These are phyloP conservation scores for Drosophila asahinai DNA, from an alignment of 1,140 invertebrate genomes.

Conservation along the genomic window DNA sequence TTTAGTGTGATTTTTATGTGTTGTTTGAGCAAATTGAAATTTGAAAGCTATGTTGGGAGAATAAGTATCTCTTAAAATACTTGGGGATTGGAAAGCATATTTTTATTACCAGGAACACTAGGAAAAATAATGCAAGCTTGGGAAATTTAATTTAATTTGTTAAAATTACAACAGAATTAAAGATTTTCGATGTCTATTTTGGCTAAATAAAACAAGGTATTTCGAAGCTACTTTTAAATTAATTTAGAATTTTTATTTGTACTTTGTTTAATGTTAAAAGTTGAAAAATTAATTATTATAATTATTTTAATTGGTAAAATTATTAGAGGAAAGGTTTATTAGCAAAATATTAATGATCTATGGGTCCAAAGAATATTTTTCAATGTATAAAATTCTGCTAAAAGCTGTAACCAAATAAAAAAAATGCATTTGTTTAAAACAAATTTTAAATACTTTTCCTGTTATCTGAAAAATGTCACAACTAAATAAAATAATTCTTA, in stretches of 20 bases:
- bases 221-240: no score
- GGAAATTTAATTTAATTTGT: neutral
- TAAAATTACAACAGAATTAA: no score
- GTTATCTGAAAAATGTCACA: neutral
- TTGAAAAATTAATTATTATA: no score
- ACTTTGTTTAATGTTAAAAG: neutral
- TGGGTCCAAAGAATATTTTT: neutral
- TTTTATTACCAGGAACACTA: constrained; percentile 5
- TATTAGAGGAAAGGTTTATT: no score
- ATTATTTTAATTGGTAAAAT: no score
- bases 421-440: neutral
- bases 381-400: neutral
- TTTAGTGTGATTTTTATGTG: neutral
- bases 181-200: no score
- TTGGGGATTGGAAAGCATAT: neutral
- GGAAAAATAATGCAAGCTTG: neutral
- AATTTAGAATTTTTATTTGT: neutral
- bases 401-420: neutral
- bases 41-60: neutral
- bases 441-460: no score
- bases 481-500: neutral
- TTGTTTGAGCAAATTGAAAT: constrained; percentile 1
- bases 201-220: no score
- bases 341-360: no score
- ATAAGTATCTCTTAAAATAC: neutral